Conservation (phyloP, 2,113 vertebrate species). For the Centropus unirufus region DNA sequence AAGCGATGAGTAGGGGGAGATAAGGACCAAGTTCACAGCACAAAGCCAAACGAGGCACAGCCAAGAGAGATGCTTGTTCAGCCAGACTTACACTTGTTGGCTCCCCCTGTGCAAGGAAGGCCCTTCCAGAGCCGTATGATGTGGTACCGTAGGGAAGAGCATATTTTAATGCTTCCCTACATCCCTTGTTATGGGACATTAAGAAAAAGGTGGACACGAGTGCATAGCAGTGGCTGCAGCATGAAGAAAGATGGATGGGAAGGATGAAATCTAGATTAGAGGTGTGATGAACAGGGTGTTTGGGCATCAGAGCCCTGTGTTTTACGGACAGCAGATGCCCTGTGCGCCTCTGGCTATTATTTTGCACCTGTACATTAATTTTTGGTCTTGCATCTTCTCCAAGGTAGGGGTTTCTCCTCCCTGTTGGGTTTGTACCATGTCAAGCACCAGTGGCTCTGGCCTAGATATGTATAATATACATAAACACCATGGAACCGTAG, state of each 20-base stretch:
- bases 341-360: neutral
- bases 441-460: neutral
- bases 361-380: neutral
- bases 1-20: rapidly evolving
- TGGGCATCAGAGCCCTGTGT: neutral
- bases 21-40: neutral
- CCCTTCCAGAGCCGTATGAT: rapidly evolving
- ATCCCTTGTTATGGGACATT: neutral
- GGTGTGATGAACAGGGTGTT: rapidly evolving
- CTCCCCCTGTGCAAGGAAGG: neutral
- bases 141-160: neutral
- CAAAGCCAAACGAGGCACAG: neutral
- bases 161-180: neutral
- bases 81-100: rapidly evolving
- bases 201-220: neutral
- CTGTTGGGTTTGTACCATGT: neutral
- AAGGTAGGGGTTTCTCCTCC: neutral
- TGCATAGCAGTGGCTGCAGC: neutral
- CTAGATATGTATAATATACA: neutral
- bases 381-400: neutral
- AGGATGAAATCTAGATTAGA: neutral
- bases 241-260: neutral
- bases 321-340: neutral
- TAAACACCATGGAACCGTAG: neutral
- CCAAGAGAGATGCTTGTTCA: neutral